Evolutionary conservation across 2,797 vertebrate species (phyloP), one percentile per base, ranked within the genome.

Genomic region (Apogon talboti): DNA sequence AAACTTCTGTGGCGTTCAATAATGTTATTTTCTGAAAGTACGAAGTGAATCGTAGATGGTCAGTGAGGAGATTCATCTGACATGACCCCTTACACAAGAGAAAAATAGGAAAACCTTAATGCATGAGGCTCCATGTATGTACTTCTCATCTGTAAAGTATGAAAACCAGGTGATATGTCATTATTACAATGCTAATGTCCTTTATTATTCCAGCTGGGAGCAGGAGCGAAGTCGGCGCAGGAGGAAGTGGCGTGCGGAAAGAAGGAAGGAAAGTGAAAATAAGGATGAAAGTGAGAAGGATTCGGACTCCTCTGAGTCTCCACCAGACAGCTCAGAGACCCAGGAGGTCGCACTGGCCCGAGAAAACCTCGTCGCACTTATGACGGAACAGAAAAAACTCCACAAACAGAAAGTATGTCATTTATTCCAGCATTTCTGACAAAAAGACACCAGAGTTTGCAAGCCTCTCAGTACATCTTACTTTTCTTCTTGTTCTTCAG

Each of bases 201-300:
- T 4, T 45, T 52, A 37, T 13, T 46, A 15, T 6, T 19, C 30
- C 6, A 97, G 96, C 82, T 97, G 95, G 96, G 95, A 95, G 55
- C 95, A 96, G 30, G 95, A 97, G 83, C 93, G 93, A 30, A 91
- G 90, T 0, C 78, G 83, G 0, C 68, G 78, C 30, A 79, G 90
- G 8, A 93, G 87, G 85, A 96, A 94, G 52, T 94, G 95, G 95
- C 90, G 82, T 3, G 91, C 93, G 0, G 95, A 96, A 60, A 89
- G 84, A 45, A 90, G 83, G 60, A 96, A 95, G 76, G 95, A 97
- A 78, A 94, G 85, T 1, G 82, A 88, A 30, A 86, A 84, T 63
- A 96, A 95, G 61, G 93, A 96, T 0, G 95, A 95, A 53, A 95
- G 94, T 0, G 93, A 96, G 84, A 96, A 95, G 88, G 95, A 96